These are phyloP conservation scores for Heterochromis multidens DNA, from an alignment of 2,113 vertebrate species.

Conservation along the genomic window DNA sequence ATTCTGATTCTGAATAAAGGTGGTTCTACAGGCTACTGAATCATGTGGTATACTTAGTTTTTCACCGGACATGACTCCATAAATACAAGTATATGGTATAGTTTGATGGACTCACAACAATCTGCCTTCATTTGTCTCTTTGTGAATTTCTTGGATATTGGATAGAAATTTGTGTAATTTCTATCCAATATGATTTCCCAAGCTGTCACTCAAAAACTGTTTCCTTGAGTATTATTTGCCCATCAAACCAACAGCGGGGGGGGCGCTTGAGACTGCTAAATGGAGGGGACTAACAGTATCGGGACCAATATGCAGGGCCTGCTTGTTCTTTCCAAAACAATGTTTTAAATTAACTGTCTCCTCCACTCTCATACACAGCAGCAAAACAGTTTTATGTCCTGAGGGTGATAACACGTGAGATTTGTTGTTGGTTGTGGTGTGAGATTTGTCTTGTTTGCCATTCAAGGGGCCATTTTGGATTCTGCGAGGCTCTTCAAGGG, in stretches of 20 bases:
- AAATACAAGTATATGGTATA: no score
- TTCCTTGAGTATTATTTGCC: background rate
- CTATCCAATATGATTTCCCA: background rate
- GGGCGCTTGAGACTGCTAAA: background rate
- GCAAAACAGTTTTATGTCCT: background rate
- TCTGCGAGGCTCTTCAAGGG: background rate
- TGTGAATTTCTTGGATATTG: no score
- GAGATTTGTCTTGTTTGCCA: background rate
- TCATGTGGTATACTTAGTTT: no score
- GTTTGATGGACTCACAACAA: background rate
- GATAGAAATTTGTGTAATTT: no score
- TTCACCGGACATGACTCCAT: no score
- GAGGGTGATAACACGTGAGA: background rate
- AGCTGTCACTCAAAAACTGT: background rate
- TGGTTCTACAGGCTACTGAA: no score
- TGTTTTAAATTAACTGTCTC: background rate
- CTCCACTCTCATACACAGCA: background rate
- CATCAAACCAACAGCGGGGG: background rate
- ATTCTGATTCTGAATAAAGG: no score
- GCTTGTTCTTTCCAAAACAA: background rate
- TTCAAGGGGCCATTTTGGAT: background rate
- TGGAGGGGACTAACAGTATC: background rate
- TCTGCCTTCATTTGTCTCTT: background rate
- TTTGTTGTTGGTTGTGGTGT: background rate
- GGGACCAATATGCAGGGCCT: conserved; percentile 6